These are phyloP conservation scores for Caenorhabditis tropicalis DNA, from an alignment of 1,140 invertebrate genomes.

Conservation along the genomic window DNA sequence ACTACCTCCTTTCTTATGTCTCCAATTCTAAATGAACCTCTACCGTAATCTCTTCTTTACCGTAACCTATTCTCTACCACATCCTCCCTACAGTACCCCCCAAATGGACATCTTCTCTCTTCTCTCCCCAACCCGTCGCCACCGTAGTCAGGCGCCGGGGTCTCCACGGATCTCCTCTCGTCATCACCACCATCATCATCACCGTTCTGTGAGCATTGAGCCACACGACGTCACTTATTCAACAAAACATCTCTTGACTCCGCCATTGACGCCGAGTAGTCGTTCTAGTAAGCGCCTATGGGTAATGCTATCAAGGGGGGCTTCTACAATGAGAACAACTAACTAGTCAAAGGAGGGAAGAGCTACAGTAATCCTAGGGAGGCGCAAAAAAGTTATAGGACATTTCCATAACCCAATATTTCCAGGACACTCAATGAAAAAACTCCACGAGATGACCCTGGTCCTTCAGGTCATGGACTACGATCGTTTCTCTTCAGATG, in stretches of 20 bases:
- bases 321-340: background rate
- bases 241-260: conserved; percentile 49
- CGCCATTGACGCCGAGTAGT: conserved; percentile 11
- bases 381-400: too few species aligned
- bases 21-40: background rate
- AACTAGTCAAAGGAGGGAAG: background rate
- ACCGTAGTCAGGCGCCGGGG: conserved; percentile 64
- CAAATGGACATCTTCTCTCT: conserved; percentile 67
- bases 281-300: conserved; percentile 31
- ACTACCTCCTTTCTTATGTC: background rate
- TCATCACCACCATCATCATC: conserved; percentile 5
- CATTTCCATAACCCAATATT: conserved; percentile 52
- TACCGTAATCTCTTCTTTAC: background rate
- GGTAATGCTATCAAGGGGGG: background rate
- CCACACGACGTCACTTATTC: conserved; percentile 46
- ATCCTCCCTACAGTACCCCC: background rate
- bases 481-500: conserved; percentile 90
- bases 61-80: background rate
- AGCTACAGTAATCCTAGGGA: too few species aligned
- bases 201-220: conserved; percentile 30
- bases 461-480: conserved; percentile 95
- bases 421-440: conserved; percentile 88
- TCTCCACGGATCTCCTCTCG: conserved; percentile 44
- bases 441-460: conserved; percentile 86
- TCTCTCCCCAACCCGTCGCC: conserved; percentile 60